phyloP scores from a whole-genome alignment of 1,140 invertebrate species.

The Drosophila novamexicana region DNA sequence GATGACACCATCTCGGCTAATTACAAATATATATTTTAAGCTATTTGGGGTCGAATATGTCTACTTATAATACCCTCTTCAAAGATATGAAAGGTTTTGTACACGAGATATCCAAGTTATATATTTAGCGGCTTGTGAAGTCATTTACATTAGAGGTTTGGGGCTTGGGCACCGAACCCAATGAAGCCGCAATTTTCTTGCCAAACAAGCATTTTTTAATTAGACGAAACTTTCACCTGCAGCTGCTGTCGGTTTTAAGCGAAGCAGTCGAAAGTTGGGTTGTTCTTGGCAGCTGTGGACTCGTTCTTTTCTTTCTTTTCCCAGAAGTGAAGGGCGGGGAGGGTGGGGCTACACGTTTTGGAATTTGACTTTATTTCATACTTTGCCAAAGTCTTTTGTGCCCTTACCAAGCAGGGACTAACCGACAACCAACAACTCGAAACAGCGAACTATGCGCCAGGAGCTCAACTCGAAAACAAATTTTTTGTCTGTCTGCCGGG shows the following conservation, averaged over 20 bases:
- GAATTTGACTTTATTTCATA: slow-evolving; percentile 55
- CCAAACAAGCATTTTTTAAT: slow-evolving; percentile 62
- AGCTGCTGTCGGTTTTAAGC: slow-evolving; percentile 45
- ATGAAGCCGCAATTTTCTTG: slow-evolving; percentile 60
- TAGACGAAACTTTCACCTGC: slow-evolving; percentile 63
- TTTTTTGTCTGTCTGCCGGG: slow-evolving; percentile 35
- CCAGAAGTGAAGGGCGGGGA: neutral
- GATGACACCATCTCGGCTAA: no score
- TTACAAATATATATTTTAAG: neutral
- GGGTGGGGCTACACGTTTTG: slow-evolving; percentile 30
- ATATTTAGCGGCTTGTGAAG: slow-evolving; percentile 13
- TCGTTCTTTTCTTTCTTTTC: slow-evolving; percentile 4
- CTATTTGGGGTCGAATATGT: neutral
- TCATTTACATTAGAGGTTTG: neutral
- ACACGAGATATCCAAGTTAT: neutral
- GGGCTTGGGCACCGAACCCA: slow-evolving; percentile 1
- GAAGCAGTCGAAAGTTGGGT: slow-evolving; percentile 7
- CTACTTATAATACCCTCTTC: neutral
- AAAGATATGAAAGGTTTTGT: neutral
- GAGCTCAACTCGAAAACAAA: slow-evolving; percentile 46
- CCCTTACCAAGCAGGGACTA: slow-evolving; percentile 2
- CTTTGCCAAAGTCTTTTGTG: slow-evolving; percentile 35
- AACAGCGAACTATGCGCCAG: slow-evolving; percentile 50
- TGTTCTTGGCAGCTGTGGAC: slow-evolving; percentile 21
- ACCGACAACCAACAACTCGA: slow-evolving; percentile 18